Evolutionary conservation across 2,888 invertebrate species (phyloP).

Genomic region (Drosophila hawaiiensis): DNA sequence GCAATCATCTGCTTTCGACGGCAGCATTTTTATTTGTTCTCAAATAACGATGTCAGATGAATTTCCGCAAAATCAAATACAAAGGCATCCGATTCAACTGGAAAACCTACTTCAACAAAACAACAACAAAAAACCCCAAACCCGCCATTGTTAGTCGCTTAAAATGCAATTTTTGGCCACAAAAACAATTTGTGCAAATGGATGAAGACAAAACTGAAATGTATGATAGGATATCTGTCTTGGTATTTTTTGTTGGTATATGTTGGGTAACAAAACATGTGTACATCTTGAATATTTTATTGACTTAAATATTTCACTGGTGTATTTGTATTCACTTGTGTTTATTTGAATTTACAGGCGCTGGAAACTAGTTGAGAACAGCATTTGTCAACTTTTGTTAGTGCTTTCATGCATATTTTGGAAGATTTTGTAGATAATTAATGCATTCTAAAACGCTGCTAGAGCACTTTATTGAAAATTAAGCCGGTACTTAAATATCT

Average conservation of each 20-base stretch:
- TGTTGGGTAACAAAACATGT: neutral
- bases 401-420: neutral
- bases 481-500: slow-evolving; percentile 35
- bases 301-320: neutral
- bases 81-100: slow-evolving; percentile 11
- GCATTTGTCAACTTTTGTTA: neutral
- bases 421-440: neutral
- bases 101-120: slow-evolving; percentile 8
- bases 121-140: slow-evolving; percentile 1
- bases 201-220: neutral
- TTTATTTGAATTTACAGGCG: neutral
- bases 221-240: neutral
- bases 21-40: neutral
- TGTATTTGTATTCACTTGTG: neutral
- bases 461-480: slow-evolving; percentile 1
- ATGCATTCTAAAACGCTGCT: neutral
- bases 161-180: slow-evolving; percentile 19
- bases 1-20: neutral
- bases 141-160: slow-evolving; percentile 12
- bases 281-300: neutral
- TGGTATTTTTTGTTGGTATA: neutral
- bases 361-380: neutral
- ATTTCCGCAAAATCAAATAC: slow-evolving; percentile 4
- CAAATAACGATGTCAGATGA: neutral
- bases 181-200: neutral